phyloP scores from a whole-genome alignment of 1,140 invertebrate species.

The Panagrolaimus sp. region DNA sequence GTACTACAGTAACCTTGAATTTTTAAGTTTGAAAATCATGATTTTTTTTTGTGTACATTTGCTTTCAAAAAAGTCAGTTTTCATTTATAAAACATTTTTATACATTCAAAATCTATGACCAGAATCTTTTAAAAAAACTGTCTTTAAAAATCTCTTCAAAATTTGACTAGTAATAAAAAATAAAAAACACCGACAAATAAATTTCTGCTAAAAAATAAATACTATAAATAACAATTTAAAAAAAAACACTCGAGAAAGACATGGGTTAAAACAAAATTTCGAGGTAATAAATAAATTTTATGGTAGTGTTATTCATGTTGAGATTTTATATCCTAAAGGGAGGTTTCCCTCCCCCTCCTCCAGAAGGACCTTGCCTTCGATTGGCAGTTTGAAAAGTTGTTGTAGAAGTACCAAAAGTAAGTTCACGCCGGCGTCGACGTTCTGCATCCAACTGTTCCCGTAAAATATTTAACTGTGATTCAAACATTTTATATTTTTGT shows the following conservation, averaged over 20 bases:
- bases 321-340: constrained; percentile 18
- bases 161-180: no score
- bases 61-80: no score
- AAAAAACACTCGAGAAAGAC: constrained; percentile 12
- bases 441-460: constrained; percentile 30
- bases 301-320: neutral
- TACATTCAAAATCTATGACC: no score
- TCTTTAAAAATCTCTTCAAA: no score
- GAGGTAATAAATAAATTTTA: neutral
- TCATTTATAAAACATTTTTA: no score
- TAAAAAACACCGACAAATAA: no score
- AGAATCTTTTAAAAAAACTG: no score
- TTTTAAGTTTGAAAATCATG: no score
- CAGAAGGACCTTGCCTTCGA: neutral
- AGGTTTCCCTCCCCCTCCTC: neutral
- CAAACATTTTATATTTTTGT: constrained; percentile 24
- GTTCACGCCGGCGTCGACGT: constrained; percentile 27
- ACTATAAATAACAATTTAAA: no score
- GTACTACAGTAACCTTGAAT: no score
- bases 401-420: neutral
- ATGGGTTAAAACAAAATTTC: neutral
- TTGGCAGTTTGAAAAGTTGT: neutral
- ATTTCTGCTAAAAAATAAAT: no score
- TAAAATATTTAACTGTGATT: constrained; percentile 21
- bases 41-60: no score